Base-by-base conservation (phyloP, 2,888 invertebrate genomes). In the Muscina levida region DNA sequence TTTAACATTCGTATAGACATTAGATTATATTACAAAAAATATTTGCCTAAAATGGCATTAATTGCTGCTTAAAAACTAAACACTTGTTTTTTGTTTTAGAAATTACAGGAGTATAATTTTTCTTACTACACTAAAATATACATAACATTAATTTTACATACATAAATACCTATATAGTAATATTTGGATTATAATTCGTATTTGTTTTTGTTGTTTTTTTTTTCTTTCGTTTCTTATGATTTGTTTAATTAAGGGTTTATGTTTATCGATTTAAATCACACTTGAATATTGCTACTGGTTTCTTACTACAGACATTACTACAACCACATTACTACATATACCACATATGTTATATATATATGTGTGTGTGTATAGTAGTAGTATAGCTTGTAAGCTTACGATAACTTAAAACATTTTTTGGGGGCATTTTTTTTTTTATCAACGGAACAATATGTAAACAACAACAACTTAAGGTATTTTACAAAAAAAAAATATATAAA, bases 221-320 rank as follows among this genome's bases (percentile, higher is more conserved):
- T 13, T 46, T 46, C 17, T 17, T 48, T 3, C 17, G 17, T 15
- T 48, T 17, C 8, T 3, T 3, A 3, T 15, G 17, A 17, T 48
- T 31, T 31, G 31, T 57, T 31, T 62, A 62, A 62, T 62, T 62
- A 62, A 62, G 62, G 42, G 42, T 53, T 77, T 53, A 48, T 46
- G 56, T 72, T 31, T 31, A 31, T 31, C 3, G 4, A 31, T 31
- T 67, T 56, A 68, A 81, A 81, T 81, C 81, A 81, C 81, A 81
- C 77, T 68, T 75, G 48, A 72, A 72, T 81, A 81, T 81, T 81
- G 81, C 81, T 81, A 75, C 68, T 77, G 77, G 68, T 72, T 77
- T n/a, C n/a, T n/a, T n/a, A 22, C 39, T 51, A 37, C 65, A 62
- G 31, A 65, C 17, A 62, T 68, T 62, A 48, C 72, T 62, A 67